A percentile compares a stretch with the other conserved stretches of the same genome.
Evolutionary conservation across 2,888 invertebrate species (phyloP).

Genomic region (Cyclophora punctaria): DNA sequence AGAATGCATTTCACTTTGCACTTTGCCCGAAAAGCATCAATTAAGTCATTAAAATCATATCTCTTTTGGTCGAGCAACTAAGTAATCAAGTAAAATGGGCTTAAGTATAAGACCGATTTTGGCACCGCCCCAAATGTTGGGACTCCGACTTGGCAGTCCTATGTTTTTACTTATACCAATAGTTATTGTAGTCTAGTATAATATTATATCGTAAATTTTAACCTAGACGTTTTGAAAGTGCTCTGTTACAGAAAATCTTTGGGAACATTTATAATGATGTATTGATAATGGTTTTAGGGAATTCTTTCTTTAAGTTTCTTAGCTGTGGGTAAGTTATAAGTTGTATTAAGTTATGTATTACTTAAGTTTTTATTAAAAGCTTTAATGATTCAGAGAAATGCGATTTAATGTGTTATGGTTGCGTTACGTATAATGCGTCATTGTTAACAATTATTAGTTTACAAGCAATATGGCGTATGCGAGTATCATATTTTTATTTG

Average conservation of each 20-base stretch:
- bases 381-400: no score
- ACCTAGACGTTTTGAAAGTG: conserved; percentile 16
- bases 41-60: conserved; percentile 41
- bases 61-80: conserved; percentile 40
- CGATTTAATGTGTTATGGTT: no score
- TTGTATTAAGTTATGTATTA: no score
- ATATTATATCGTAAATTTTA: conserved; percentile 16
- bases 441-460: no score
- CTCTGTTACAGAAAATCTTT: conserved; percentile 13
- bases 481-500: no score
- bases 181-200: conserved; percentile 16
- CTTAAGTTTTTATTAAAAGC: no score
- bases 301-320: no score
- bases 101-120: conserved; percentile 31
- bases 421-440: no score
- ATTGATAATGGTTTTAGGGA: no score
- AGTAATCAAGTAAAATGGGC: conserved; percentile 43
- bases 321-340: no score
- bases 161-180: conserved; percentile 22
- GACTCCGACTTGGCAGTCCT: conserved; percentile 16
- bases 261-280: no score
- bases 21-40: conserved; percentile 29
- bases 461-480: no score
- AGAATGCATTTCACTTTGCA: conserved; percentile 12
- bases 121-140: conserved; percentile 31